These are phyloP conservation scores for Podarcis siculus DNA, from an alignment of 2,797 vertebrate genomes.

Conservation along the genomic window DNA sequence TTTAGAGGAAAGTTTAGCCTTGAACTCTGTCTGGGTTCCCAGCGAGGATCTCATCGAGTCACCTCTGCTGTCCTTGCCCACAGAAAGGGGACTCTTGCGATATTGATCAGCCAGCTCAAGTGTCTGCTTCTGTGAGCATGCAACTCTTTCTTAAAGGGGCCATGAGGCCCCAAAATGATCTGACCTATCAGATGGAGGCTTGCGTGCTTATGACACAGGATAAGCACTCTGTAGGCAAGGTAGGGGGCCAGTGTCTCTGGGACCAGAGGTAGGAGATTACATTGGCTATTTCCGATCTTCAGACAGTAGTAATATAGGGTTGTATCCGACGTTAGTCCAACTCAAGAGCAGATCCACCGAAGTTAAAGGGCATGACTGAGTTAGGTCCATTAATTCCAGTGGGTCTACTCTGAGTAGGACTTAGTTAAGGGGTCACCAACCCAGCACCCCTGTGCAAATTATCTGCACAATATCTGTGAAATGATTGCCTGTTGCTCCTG, in stretches of 20 bases:
- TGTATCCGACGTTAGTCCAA: too few relatives aligned
- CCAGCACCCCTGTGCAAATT: background rate
- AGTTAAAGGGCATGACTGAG: too few relatives aligned
- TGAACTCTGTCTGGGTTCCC: background rate
- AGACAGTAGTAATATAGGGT: background rate
- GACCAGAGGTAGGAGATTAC: background rate
- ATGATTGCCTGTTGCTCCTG: too few relatives aligned
- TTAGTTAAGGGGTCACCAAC: too few relatives aligned
- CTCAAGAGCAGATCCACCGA: too few relatives aligned
- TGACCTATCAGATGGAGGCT: background rate
- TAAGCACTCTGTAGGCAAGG: background rate
- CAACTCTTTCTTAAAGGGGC: conserved; percentile 14
- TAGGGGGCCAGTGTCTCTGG: background rate
- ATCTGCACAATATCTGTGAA: too few relatives aligned
- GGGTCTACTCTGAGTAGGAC: too few relatives aligned
- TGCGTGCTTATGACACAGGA: background rate
- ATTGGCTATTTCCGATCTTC: background rate
- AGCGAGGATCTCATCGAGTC: background rate
- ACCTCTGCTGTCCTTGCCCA: conserved; percentile 9
- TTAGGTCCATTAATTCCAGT: too few relatives aligned
- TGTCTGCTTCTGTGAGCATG: conserved; percentile 11
- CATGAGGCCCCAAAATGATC: background rate
- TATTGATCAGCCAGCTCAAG: background rate
- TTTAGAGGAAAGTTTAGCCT: background rate
- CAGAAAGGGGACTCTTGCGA: conserved; percentile 15